Conservation (phyloP, 2,888 invertebrate species). For the Aphodius granarius region DNA sequence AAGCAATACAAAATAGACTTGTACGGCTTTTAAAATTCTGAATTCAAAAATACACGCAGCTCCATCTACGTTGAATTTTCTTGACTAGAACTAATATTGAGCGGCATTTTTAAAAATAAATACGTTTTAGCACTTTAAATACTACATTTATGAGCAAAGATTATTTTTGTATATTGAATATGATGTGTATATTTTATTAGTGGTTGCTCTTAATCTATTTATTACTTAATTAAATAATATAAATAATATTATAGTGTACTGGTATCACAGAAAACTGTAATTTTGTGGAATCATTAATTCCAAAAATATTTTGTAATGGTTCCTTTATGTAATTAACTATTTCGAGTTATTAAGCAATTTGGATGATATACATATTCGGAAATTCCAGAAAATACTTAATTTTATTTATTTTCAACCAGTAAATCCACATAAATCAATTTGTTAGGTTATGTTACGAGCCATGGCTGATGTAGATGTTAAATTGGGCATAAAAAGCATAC, state of each 20-base stretch:
- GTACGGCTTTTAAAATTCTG: no score
- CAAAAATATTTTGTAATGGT: neutral
- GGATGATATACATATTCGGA: neutral
- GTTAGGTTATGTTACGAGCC: constrained; percentile 25
- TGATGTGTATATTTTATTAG: no score
- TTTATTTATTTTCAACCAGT: no score
- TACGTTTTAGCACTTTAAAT: no score
- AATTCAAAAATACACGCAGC: no score
- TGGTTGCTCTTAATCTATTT: no score
- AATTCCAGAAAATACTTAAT: neutral
- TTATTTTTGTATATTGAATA: no score
- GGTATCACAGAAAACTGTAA: neutral
- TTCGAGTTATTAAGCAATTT: neutral
- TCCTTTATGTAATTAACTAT: neutral
- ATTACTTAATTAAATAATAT: neutral
- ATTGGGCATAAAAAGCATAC: constrained; percentile 61
- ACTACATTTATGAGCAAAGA: no score
- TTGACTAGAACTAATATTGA: no score
- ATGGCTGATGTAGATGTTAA: constrained; percentile 56
- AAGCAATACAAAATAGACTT: no score
- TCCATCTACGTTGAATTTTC: no score
- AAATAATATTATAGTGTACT: neutral
- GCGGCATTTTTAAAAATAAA: no score
- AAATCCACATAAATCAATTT: neutral
- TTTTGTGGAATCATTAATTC: neutral